Evolutionary conservation across 2,113 vertebrate species (phyloP).

Genomic region (Bettongia penicillata): DNA sequence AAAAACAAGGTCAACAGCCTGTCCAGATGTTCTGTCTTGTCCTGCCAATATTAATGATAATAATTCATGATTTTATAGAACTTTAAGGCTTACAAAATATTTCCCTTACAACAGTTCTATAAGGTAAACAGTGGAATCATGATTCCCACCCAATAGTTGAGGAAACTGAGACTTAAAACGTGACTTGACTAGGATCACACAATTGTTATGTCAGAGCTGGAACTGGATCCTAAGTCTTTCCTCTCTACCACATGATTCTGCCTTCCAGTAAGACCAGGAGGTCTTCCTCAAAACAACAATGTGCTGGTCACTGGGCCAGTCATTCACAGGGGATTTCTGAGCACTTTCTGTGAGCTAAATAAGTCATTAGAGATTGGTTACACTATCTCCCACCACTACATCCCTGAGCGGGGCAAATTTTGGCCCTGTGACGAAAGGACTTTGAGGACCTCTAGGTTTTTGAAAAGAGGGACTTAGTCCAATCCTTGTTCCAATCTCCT

Average conservation of each 20-base stretch:
- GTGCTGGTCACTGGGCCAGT: not conserved
- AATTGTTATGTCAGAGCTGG: not conserved
- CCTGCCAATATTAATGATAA: not conserved
- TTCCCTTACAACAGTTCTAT: not conserved
- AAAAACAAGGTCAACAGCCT: not conserved
- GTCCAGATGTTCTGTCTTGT: not conserved
- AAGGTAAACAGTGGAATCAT: not conserved
- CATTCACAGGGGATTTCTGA: not conserved
- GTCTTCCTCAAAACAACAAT: not conserved
- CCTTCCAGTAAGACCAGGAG: not conserved
- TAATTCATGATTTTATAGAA: not conserved
- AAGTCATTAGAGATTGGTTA: not conserved
- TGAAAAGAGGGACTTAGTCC: not conserved
- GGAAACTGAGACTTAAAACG: not conserved
- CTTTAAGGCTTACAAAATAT: not conserved
- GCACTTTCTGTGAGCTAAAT: not conserved
- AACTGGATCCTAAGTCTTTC: not conserved
- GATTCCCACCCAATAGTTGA: not conserved
- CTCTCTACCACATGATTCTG: not conserved
- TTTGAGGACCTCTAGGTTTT: not conserved
- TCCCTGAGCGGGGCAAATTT: not conserved
- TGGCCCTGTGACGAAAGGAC: not conserved
- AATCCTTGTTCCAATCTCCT: not conserved
- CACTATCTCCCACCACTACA: not conserved
- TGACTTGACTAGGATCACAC: not conserved